These are phyloP conservation scores for Morpho achilles DNA, from an alignment of 2,888 invertebrate species.

Conservation along the genomic window DNA sequence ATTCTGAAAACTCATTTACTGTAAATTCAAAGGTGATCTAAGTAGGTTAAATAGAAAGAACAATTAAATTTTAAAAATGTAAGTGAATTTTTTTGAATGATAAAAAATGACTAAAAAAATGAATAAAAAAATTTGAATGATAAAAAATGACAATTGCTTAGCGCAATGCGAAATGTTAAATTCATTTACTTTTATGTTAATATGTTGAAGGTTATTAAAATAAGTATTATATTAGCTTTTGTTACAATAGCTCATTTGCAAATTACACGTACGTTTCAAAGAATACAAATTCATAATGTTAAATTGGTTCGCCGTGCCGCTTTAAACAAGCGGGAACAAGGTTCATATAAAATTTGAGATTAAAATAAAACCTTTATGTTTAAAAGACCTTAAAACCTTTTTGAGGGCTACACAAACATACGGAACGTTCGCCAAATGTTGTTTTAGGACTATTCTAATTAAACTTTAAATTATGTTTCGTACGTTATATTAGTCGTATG, in stretches of 20 bases:
- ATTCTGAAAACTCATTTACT: no score
- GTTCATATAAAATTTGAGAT: constrained; percentile 22
- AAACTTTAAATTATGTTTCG: constrained; percentile 44
- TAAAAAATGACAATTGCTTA: no score
- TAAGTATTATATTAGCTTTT: neutral
- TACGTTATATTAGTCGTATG: neutral
- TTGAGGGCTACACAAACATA: constrained; percentile 40
- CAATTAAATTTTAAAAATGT: no score
- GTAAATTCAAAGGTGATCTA: no score
- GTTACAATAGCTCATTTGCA: neutral
- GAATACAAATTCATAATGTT: neutral
- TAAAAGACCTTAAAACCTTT: constrained; percentile 40
- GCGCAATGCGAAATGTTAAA: no score
- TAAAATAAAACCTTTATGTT: constrained; percentile 30
- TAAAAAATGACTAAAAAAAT: no score
- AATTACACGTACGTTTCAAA: constrained; percentile 1
- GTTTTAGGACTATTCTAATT: constrained; percentile 59
- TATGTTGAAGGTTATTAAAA: no score
- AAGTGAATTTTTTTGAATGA: no score
- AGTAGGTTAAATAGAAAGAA: no score
- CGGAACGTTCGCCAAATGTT: constrained; percentile 46
- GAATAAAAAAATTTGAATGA: no score
- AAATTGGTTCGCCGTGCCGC: constrained; percentile 2
- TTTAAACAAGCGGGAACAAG: constrained; percentile 14
- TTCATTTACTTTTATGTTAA: no score